phyloP scores from a whole-genome alignment of 2,888 invertebrate genomes.

The Drosophila melanosoma region DNA sequence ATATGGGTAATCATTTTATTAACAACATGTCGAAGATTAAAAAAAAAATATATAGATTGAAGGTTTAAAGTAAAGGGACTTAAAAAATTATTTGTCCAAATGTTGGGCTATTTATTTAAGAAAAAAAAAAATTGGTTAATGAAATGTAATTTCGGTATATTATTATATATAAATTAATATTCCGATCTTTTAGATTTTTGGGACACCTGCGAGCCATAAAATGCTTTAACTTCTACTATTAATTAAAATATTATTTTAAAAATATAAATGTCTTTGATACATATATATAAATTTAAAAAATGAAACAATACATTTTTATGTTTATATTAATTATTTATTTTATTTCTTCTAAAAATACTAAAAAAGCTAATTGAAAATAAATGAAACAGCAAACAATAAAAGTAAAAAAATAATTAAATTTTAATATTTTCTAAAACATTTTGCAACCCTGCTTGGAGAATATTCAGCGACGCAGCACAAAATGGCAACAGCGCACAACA shows the following conservation, averaged over 20 bases:
- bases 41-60: background rate
- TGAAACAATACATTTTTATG: background rate
- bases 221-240: background rate
- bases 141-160: no score
- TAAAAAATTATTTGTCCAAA: background rate
- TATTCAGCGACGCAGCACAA: background rate
- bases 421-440: background rate
- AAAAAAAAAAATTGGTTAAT: no score
- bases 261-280: background rate
- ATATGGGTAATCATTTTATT: background rate
- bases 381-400: background rate
- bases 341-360: background rate
- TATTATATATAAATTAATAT: no score
- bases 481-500: constrained; percentile 8
- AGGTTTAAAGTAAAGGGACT: fast-evolving
- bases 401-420: background rate
- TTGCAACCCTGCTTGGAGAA: constrained; percentile 1
- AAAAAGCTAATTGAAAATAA: background rate
- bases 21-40: background rate
- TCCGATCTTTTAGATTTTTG: no score
- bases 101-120: no score
- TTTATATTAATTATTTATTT: background rate
- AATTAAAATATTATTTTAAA: background rate
- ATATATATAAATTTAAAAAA: background rate
- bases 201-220: background rate